These are phyloP conservation scores for Gryllus bimaculatus DNA, from an alignment of 1,140 invertebrate genomes.

Conservation along the genomic window DNA sequence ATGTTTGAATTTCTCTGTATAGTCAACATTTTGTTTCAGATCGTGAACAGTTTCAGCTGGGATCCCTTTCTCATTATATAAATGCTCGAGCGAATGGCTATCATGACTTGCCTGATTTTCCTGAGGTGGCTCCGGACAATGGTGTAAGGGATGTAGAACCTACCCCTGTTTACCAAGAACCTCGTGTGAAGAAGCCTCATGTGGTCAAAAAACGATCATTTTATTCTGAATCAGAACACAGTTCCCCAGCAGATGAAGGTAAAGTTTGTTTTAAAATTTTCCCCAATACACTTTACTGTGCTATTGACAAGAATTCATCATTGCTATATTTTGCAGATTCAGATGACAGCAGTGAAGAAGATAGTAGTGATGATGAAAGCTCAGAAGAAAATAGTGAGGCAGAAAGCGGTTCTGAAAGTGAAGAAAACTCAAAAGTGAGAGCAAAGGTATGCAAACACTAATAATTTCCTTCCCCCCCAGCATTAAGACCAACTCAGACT, in stretches of 20 bases:
- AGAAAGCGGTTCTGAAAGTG: constrained; percentile 36
- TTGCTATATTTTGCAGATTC: constrained; percentile 21
- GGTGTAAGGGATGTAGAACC: constrained; percentile 66
- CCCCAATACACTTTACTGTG: background rate
- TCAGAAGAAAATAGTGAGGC: constrained; percentile 24
- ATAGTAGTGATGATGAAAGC: constrained; percentile 25
- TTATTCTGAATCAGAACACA: constrained; percentile 31
- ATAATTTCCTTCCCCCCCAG: too few relatives aligned
- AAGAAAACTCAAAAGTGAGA: constrained; percentile 11
- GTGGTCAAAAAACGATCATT: constrained; percentile 32
- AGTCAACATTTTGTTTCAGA: constrained; percentile 39
- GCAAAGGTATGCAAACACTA: background rate
- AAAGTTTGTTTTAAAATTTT: background rate
- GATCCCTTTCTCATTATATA: constrained; percentile 90
- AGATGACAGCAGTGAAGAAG: constrained; percentile 28
- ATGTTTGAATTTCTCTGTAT: background rate
- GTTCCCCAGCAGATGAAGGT: constrained; percentile 22
- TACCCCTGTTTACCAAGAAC: constrained; percentile 27
- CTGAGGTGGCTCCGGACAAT: constrained; percentile 63
- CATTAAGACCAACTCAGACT: too few relatives aligned
- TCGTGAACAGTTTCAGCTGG: constrained; percentile 80
- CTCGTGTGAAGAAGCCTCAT: constrained; percentile 28
- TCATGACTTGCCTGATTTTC: constrained; percentile 78
- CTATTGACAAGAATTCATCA: background rate
- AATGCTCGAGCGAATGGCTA: constrained; percentile 80